Evolutionary conservation across 1,140 invertebrate species (phyloP).

Genomic region (Calliopsis andreniformis): DNA sequence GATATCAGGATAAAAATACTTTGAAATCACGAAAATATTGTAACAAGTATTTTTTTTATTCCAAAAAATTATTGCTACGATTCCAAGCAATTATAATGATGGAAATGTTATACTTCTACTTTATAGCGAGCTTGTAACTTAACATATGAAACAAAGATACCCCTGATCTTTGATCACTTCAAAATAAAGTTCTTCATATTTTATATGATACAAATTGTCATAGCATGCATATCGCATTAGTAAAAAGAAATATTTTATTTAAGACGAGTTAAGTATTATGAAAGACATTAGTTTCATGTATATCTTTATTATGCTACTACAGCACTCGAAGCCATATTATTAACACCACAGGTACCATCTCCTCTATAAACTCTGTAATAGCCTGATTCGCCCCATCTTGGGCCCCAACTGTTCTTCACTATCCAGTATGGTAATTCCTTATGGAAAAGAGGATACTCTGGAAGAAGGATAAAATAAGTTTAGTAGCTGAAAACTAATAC

Average conservation of each 20-base stretch:
- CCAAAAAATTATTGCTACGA: slow-evolving; percentile 8
- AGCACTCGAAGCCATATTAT: slow-evolving; percentile 94
- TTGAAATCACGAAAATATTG: not conserved
- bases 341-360: slow-evolving; percentile 96
- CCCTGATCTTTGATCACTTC: not conserved
- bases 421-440: slow-evolving; percentile 94
- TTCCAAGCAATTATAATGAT: slow-evolving; percentile 25
- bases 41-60: slow-evolving; percentile 38
- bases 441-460: slow-evolving; percentile 91
- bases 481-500: slow-evolving; percentile 1
- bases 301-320: slow-evolving; percentile 83
- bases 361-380: slow-evolving; percentile 98
- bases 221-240: slow-evolving; percentile 45
- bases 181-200: not conserved
- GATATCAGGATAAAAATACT: not conserved
- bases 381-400: slow-evolving; percentile 93
- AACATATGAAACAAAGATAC: not conserved
- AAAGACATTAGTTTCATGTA: slow-evolving; percentile 31
- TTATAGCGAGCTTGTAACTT: not conserved
- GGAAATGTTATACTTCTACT: not conserved
- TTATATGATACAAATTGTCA: slow-evolving; percentile 6
- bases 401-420: slow-evolving; percentile 96
- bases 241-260: slow-evolving; percentile 54
- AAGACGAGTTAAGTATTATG: slow-evolving; percentile 41
- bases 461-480: slow-evolving; percentile 73